Conservation (phyloP, 2,888 invertebrate species). For the Zootermopsis nevadensis region DNA sequence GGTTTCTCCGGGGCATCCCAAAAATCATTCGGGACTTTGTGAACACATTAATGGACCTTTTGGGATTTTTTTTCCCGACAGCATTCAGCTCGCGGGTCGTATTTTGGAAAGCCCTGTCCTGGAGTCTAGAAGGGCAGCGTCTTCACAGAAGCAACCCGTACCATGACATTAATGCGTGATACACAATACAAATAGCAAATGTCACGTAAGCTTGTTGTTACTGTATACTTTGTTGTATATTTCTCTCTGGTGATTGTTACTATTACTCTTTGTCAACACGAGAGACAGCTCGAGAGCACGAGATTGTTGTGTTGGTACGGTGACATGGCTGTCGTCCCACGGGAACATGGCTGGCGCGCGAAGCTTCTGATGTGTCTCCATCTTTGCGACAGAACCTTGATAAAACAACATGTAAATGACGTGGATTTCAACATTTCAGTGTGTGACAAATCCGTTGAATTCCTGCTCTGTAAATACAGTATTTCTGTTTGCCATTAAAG, state of each 20-base stretch:
- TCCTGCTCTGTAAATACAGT: too few relatives aligned
- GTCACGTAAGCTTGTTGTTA: not conserved
- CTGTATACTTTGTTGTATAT: not conserved
- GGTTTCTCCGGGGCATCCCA: too few relatives aligned
- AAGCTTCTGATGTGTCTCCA: not conserved
- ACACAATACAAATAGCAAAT: slow-evolving; percentile 21
- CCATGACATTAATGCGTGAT: slow-evolving; percentile 6
- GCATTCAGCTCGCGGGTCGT: too few relatives aligned
- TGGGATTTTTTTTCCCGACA: too few relatives aligned
- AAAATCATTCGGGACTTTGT: too few relatives aligned
- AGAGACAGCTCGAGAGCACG: not conserved
- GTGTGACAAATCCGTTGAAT: too few relatives aligned
- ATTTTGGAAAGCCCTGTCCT: too few relatives aligned
- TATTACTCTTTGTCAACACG: slow-evolving; percentile 36
- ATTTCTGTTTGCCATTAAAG: too few relatives aligned
- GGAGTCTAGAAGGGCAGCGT: not conserved
- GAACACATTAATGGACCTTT: too few relatives aligned
- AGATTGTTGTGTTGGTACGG: slow-evolving; percentile 9
- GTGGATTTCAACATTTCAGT: too few relatives aligned
- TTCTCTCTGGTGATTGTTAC: slow-evolving; percentile 36
- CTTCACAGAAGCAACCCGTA: not conserved
- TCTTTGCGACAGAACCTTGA: not conserved
- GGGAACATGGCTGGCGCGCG: not conserved
- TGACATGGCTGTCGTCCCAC: not conserved
- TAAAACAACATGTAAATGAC: not conserved